Conservation (phyloP, 2,888 invertebrate species). For the Eupithecia subfuscata region DNA sequence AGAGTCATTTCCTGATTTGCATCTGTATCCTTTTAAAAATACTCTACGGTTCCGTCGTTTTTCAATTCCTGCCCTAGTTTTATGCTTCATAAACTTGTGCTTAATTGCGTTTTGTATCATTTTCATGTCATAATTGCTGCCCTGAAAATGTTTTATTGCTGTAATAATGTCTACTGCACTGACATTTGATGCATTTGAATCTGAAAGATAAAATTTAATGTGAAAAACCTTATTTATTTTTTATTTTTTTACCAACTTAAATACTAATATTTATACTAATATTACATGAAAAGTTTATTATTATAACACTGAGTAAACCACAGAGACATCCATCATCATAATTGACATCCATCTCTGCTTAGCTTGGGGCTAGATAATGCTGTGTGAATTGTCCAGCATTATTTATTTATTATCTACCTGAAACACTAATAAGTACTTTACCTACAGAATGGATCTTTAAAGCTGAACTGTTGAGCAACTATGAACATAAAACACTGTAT, state of each 20-base stretch:
- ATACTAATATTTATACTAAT: no score
- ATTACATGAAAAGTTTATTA: no score
- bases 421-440: background rate
- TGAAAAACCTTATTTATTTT: background rate
- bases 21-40: slow-evolving; percentile 54
- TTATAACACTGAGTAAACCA: no score
- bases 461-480: no score
- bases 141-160: slow-evolving; percentile 58
- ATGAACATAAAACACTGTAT: background rate
- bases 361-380: no score
- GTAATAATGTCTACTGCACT: slow-evolving; percentile 64
- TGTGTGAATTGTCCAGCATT: no score
- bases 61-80: slow-evolving; percentile 56
- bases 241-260: no score
- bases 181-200: slow-evolving; percentile 58
- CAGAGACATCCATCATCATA: no score
- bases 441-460: background rate
- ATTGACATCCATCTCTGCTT: no score
- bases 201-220: slow-evolving; percentile 50
- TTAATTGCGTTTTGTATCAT: slow-evolving; percentile 62
- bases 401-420: no score
- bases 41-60: slow-evolving; percentile 59
- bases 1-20: slow-evolving; percentile 64
- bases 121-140: slow-evolving; percentile 60
- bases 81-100: slow-evolving; percentile 53